phyloP scores from a whole-genome alignment of 92 coral and sea anemone species.

The Epizoanthus stellaris region DNA sequence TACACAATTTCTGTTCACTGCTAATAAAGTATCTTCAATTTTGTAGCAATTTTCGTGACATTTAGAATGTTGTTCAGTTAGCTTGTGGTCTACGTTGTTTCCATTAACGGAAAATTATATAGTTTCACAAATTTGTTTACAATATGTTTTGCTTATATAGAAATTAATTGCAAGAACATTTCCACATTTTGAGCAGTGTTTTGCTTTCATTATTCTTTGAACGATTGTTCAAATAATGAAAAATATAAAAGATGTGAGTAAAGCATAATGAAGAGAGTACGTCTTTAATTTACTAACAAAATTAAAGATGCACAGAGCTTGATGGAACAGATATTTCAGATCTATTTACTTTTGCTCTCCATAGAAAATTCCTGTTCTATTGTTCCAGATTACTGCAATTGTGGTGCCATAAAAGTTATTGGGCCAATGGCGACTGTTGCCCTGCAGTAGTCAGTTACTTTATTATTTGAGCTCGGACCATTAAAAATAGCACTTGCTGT shows the following conservation, averaged over 20 bases:
- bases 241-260: background rate
- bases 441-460: background rate
- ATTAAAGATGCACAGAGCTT: background rate
- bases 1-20: too few species aligned
- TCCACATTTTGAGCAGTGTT: background rate
- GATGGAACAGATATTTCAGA: too few species aligned
- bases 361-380: background rate
- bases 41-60: background rate
- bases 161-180: background rate
- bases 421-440: background rate
- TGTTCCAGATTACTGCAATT: background rate
- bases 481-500: background rate
- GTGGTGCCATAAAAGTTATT: background rate
- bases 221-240: background rate
- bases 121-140: background rate
- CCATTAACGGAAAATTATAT: background rate
- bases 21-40: too few species aligned
- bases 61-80: conserved; percentile 9
- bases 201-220: background rate
- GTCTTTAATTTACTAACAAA: background rate
- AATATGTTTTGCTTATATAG: background rate
- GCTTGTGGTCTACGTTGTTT: background rate
- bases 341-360: too few species aligned
- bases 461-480: background rate
- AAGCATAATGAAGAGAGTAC: background rate